Conservation (phyloP, 2,113 vertebrate species). For the Sphyrna mokarran region DNA sequence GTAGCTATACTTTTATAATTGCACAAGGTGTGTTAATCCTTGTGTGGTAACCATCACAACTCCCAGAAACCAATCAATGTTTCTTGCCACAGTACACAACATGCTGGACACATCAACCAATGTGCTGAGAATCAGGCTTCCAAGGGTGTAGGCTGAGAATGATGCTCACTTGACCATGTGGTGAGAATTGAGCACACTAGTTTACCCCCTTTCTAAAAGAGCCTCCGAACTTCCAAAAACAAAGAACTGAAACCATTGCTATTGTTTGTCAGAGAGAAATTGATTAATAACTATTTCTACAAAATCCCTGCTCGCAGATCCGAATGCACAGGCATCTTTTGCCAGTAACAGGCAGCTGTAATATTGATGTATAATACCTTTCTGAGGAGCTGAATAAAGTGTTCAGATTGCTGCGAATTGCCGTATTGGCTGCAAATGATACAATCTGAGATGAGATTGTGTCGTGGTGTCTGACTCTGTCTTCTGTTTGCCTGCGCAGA, state of each 20-base stretch:
- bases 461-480: conserved; percentile 45
- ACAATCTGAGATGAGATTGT: conserved; percentile 48
- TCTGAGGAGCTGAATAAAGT: conserved; percentile 43
- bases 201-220: no score
- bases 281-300: conserved; percentile 1
- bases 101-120: neutral
- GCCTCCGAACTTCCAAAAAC: neutral
- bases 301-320: conserved; percentile 25
- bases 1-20: neutral
- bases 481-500: conserved; percentile 40
- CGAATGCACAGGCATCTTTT: neutral
- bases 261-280: conserved; percentile 20
- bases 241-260: neutral
- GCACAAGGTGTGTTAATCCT: neutral
- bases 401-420: conserved; percentile 47
- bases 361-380: conserved; percentile 45
- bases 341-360: conserved; percentile 25
- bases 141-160: neutral
- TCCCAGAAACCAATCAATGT: neutral
- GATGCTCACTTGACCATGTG: neutral
- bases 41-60: neutral
- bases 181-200: neutral
- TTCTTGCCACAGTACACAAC: neutral
- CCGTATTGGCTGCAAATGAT: conserved; percentile 47
- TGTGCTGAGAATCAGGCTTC: neutral